Evolutionary conservation across 2,888 invertebrate species (phyloP), one percentile per base, ranked within the genome.

Genomic region (Strigamia maritima): DNA sequence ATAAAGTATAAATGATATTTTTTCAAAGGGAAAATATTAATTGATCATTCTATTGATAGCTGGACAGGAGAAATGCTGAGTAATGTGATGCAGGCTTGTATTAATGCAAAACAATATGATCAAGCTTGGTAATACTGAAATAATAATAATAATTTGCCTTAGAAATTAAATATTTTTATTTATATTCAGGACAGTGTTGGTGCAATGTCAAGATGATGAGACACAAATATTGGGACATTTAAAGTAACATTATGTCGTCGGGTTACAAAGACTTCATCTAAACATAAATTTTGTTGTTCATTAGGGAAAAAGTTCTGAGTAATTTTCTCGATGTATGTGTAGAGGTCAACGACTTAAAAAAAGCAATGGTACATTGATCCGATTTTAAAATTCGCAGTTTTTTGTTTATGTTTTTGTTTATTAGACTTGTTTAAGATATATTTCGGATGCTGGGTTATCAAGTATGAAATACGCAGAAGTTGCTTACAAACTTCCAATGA

Each of bases 1-100:
- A 49, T 60, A 12, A 22, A 24, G 77, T 77, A 77, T 22, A 16
- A n/a, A 49, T 19, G 14, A 49, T 49, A 49, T n/a, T 80, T 65
- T 16, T 70, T 38, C 38, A 49, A 35, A 35, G n/a, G n/a, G n/a
- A 35, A 35, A 35, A 35, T 35, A 3, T 35, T 35, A 35, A 35
- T 35, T 35, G 35, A 35, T 35, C 6, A 38, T 76, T 76, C 49
- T 78, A 80, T 81, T 80, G 83, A 81, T 80, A 89, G 88, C 49
- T 90, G 91, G 86, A 89, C 89, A 10, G 91, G 90, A 0, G 87
- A 87, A 80, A 88, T 91, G 86, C 84, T 91, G 75, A 90, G 90
- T 4, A 88, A 90, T 82, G 86, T 92, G 54, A 85, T 91, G 81
- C 85, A 86, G 0, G 82, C 91, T 0, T 85, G 86, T 35, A 80